Evolutionary conservation across 2,113 vertebrate species (phyloP).

Genomic region (Lepisosteus oculatus): DNA sequence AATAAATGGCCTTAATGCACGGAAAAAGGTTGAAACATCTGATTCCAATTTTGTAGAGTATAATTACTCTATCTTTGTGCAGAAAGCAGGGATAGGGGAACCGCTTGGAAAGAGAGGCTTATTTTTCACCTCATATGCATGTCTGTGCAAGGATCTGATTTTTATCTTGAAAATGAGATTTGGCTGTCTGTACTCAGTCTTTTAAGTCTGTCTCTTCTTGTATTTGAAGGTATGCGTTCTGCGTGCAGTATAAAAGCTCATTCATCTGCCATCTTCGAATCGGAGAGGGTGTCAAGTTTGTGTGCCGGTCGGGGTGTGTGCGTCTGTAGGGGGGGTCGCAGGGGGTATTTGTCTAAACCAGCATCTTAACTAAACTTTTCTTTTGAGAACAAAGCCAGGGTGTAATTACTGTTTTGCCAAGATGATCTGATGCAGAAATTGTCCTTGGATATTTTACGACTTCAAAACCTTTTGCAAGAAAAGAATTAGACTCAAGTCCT

Average conservation of each 20-base stretch:
- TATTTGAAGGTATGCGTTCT: conserved; percentile 32
- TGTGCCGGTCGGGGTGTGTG: neutral
- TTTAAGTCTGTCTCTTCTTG: conserved; percentile 40
- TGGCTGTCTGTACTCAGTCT: conserved; percentile 39
- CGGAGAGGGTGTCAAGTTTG: neutral
- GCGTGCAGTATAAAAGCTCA: neutral
- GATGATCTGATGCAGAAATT: conserved; percentile 13
- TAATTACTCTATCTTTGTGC: conserved; percentile 10
- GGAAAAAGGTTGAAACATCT: conserved; percentile 5
- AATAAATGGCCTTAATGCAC: conserved; percentile 1
- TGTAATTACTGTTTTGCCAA: conserved; percentile 11
- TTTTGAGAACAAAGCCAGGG: conserved; percentile 8
- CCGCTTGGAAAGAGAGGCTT: conserved; percentile 39
- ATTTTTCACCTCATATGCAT: conserved; percentile 29
- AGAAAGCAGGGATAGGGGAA: conserved; percentile 35
- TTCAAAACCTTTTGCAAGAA: conserved; percentile 6
- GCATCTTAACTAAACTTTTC: conserved; percentile 1
- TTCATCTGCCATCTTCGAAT: neutral
- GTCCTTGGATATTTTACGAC: neutral
- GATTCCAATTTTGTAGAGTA: conserved; percentile 5
- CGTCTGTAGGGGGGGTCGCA: neutral
- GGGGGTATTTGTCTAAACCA: neutral
- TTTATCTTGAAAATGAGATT: conserved; percentile 28
- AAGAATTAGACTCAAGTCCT: neutral
- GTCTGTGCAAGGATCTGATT: conserved; percentile 36